Conservation (phyloP, 53 echinoderm and acorn worm species). For the Holothuria leucospilota region DNA sequence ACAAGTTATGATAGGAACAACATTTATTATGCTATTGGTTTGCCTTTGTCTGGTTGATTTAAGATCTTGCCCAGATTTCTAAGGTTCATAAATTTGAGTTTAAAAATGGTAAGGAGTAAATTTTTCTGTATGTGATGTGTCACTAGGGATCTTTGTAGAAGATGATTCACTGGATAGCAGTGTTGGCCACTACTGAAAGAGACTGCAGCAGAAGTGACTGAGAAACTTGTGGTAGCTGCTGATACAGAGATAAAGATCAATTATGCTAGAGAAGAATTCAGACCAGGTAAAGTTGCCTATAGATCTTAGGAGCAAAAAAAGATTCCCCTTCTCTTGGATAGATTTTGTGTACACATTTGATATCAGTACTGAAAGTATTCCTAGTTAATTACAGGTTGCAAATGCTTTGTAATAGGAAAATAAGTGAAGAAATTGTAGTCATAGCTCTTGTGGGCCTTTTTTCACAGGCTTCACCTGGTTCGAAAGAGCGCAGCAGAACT, state of each 20-base stretch:
- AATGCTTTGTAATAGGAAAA: background rate
- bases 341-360: too few species aligned
- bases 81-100: too few species aligned
- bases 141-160: constrained; percentile 95
- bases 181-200: constrained; percentile 91
- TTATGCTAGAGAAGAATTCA: constrained; percentile 95
- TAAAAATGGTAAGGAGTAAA: background rate
- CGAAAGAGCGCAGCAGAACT: too few species aligned
- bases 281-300: constrained; percentile 73
- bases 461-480: too few species aligned
- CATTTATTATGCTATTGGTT: too few species aligned
- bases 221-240: constrained; percentile 94
- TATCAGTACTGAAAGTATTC: too few species aligned
- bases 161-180: constrained; percentile 94
- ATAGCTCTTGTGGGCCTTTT: too few species aligned
- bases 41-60: too few species aligned
- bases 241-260: constrained; percentile 99
- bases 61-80: too few species aligned
- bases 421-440: background rate
- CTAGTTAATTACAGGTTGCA: background rate
- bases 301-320: background rate
- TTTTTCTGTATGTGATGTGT: background rate
- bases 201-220: constrained; percentile 93
- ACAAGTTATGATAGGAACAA: too few species aligned
- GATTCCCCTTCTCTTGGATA: too few species aligned